Base-by-base conservation (phyloP, 2,113 vertebrate genomes). In the Microtus richardsoni region DNA sequence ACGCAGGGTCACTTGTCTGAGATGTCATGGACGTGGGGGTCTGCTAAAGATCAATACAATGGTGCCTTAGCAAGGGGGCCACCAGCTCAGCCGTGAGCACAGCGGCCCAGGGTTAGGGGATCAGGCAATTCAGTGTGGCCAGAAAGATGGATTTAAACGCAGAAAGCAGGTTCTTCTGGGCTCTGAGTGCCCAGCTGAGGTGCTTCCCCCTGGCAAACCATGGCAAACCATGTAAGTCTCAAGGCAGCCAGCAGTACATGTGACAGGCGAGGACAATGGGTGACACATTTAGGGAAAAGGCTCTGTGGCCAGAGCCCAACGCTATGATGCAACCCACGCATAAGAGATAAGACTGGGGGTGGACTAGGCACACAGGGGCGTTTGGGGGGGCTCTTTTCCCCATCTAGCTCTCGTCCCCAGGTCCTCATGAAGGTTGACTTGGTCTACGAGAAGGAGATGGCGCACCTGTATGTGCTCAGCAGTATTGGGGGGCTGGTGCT, bases 401-500 rank as follows among this genome's bases (percentile, higher is more conserved):
- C 10, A 52, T 21, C 66, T 41, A 17, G 26, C 36, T 7, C 9
- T 91, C 26, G 24, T 41, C 84, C 60, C 39, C 85, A 98, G 98
- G 88, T 97, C 52, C 0, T 92, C 93, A 97, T 80, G 54, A 97
- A 98, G 70, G 96, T 98, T 0, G 97, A 98, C 0, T 1, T 98
- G 5, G 17, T 98, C 0, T 82, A 96, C 0, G 88, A 98, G 89
- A 98, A 97, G 89, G 13, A 97, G 0, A 95, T 96, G 94, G 74
- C 96, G 9, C 22, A 80, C 0, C 2, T 98, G 14, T 98, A 98
- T 0, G 14, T 96, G 58, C 85, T 97, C 77, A 98, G 98, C 0
- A 13, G 96, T 10, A 7, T 24, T 0, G 98, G 97, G 21, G 98
- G 98, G 4, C 74, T 98, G 24, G 3, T 98, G 64, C 19, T 98